Evolutionary conservation across 2,888 invertebrate genomes (phyloP).

Genomic region (Sericinus montela): DNA sequence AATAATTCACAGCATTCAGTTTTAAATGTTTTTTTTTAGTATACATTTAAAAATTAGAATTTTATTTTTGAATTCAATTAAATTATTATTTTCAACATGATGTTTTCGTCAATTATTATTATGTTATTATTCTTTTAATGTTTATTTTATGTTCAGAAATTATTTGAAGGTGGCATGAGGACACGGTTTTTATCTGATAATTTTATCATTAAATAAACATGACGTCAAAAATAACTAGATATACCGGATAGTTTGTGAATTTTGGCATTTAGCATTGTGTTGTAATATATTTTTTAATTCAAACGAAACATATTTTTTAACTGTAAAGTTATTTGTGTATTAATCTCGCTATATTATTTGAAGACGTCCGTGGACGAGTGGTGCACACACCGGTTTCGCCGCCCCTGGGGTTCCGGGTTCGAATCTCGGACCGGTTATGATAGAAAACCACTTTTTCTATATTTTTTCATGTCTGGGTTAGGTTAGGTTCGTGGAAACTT

Average conservation of each 20-base stretch:
- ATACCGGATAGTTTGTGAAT: constrained; percentile 14
- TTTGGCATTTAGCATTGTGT: constrained; percentile 4
- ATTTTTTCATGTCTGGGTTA: too few species aligned
- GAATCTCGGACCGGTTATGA: too few species aligned
- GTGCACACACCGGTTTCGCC: too few species aligned
- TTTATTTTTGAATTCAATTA: not conserved
- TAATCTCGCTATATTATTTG: too few species aligned
- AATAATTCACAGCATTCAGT: too few species aligned
- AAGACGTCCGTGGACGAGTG: too few species aligned
- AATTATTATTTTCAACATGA: not conserved
- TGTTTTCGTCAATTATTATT: not conserved
- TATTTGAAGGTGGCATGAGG: constrained; percentile 23
- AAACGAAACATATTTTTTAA: too few species aligned
- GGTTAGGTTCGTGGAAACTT: too few species aligned
- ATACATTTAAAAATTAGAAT: not conserved
- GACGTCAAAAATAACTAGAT: constrained; percentile 27
- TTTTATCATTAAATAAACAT: constrained; percentile 49
- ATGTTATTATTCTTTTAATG: constrained; percentile 8
- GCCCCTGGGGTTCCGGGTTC: too few species aligned
- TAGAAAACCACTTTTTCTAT: too few species aligned
- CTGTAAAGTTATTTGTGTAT: too few species aligned
- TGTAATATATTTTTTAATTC: not conserved
- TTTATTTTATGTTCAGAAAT: constrained; percentile 19
- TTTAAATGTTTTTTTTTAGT: too few species aligned
- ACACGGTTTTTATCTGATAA: constrained; percentile 40